Base-by-base conservation (phyloP, 2,888 invertebrate species). In the Crematogaster levior region DNA sequence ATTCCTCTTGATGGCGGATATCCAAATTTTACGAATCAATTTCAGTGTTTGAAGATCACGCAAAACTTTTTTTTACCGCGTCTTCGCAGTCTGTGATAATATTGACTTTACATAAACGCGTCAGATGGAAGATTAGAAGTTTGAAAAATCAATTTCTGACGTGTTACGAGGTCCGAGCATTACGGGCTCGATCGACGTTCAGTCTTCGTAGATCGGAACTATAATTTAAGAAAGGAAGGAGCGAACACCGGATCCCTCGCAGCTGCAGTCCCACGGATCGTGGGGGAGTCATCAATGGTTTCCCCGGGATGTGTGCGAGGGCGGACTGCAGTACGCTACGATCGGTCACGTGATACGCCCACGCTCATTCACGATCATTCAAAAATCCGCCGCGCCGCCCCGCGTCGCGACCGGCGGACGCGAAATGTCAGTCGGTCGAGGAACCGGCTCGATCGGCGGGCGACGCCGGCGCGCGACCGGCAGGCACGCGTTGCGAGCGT, bases 301-400 rank as follows among this genome's bases (percentile, higher is more conserved):
- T 53, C 18, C n/a, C 63, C n/a, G n/a, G 65, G 40, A 65, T 37
- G 37, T 40, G 24, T 24, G 40, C 24, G 61, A 37, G 37, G 46
- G 34, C 66, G 5, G 40, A 66, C 40, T 21, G 40, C 51, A 27
- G 18, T 46, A 70, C 68, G 34, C 51, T 66, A 66, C 68, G 43
- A 56, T 68, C 68, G 18, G 56, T 46, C 68, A 77, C 68, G 68
- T 68, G 68, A 56, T n/a, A 77, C 68, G 70, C 56, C 68, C 34
- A 79, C 68, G 56, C 34, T 77, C 56, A 58, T 46, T 68, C 68
- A 46, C 43, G 21, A 77, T 77, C 40, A 77, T 70, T 79, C 77
- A 79, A 79, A 79, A 79, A 79, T 70, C 27, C 70, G 34, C 56
- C 56, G 77, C 43, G 68, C 18, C 21, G 24, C 15, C 12, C 34